phyloP scores from a whole-genome alignment of 2,888 invertebrate species.

The Drosophila longiperda region DNA sequence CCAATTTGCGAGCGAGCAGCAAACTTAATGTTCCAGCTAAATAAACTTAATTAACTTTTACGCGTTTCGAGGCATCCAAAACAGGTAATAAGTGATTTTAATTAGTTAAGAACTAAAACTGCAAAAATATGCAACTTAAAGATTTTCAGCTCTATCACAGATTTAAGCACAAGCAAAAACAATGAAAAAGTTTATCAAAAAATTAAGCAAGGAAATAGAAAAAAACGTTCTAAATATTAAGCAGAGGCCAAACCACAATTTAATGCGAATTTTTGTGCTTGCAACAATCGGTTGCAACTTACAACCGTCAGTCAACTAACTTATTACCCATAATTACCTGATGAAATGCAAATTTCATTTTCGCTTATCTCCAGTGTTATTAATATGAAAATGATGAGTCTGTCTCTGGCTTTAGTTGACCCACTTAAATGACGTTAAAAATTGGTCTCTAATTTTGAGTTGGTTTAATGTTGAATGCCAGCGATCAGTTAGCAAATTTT shows the following conservation, averaged over 20 bases:
- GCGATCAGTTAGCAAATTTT: constrained; percentile 24
- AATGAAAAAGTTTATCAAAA: background rate
- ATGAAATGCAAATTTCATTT: constrained; percentile 75
- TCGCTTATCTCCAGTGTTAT: constrained; percentile 16
- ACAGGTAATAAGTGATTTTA: background rate
- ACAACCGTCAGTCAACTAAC: constrained; percentile 11
- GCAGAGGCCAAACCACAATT: background rate
- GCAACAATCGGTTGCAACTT: background rate
- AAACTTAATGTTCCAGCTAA: constrained; percentile 18
- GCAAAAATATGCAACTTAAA: background rate
- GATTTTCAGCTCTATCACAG: background rate
- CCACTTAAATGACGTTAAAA: constrained; percentile 76
- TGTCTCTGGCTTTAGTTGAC: constrained; percentile 26
- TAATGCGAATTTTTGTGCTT: background rate
- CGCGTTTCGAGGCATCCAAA: background rate
- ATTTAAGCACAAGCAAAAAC: background rate
- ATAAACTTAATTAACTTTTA: constrained; percentile 12
- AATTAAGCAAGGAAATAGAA: background rate
- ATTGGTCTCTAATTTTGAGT: constrained; percentile 53
- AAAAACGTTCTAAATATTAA: background rate
- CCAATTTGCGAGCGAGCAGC: constrained; percentile 27
- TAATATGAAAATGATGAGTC: constrained; percentile 5
- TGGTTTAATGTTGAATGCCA: constrained; percentile 16
- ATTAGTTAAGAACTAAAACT: constrained; percentile 9
- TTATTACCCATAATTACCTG: constrained; percentile 45